Evolutionary conservation across 2,888 invertebrate genomes (phyloP).

Genomic region (Horisme vitalbata): DNA sequence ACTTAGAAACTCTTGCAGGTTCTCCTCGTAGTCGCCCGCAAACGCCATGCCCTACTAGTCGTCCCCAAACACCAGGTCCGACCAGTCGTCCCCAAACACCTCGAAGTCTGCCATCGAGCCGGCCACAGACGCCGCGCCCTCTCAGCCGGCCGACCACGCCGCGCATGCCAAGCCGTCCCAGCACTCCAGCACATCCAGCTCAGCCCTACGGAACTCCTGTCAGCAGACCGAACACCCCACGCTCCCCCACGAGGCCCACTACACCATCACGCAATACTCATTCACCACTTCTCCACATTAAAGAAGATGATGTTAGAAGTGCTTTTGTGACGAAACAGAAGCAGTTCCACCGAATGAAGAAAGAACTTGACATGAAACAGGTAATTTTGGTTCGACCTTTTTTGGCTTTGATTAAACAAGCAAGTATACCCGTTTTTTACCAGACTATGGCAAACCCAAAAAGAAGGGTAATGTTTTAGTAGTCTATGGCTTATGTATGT

Average conservation of each 20-base stretch:
- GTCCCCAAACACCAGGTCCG: slow-evolving; percentile 36
- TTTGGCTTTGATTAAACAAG: no score
- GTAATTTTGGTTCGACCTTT: no score
- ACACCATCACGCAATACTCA: slow-evolving; percentile 23
- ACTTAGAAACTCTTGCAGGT: neutral
- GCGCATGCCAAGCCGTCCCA: slow-evolving; percentile 27
- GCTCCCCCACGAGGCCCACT: slow-evolving; percentile 24
- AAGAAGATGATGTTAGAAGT: slow-evolving; percentile 49
- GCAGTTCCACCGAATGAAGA: slow-evolving; percentile 65
- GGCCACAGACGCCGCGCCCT: slow-evolving; percentile 55
- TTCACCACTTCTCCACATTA: neutral
- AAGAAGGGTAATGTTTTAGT: no score
- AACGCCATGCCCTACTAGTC: slow-evolving; percentile 33
- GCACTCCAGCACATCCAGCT: slow-evolving; percentile 14
- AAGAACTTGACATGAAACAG: slow-evolving; percentile 74
- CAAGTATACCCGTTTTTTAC: no score
- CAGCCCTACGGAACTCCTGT: slow-evolving; percentile 25
- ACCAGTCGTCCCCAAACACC: slow-evolving; percentile 37
- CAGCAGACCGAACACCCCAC: slow-evolving; percentile 43
- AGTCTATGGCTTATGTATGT: no score
- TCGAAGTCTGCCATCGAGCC: slow-evolving; percentile 46
- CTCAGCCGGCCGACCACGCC: slow-evolving; percentile 57
- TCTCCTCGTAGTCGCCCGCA: slow-evolving; percentile 13
- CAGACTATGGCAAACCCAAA: no score
- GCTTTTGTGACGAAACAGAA: slow-evolving; percentile 52